These are phyloP conservation scores for Podarcis raffonei DNA, from an alignment of 2,113 vertebrate genomes.

Conservation along the genomic window DNA sequence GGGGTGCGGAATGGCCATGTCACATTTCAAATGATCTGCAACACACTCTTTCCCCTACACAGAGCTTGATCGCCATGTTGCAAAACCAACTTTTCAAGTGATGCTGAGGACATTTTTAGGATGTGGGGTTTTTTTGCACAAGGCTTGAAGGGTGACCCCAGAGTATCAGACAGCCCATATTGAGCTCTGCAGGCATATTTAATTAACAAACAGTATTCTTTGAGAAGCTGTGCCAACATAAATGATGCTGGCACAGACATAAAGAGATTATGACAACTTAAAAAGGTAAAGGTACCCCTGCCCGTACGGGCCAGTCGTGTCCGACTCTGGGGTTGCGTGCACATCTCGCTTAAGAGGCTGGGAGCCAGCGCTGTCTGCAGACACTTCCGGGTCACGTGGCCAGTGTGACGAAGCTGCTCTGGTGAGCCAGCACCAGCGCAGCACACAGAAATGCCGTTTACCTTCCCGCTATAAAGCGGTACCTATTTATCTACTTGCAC, in stretches of 20 bases:
- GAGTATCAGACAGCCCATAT: not conserved
- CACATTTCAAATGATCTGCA: not conserved
- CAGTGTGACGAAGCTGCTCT: no score
- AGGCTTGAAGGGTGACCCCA: not conserved
- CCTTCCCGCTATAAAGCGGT: no score
- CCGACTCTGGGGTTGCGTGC: no score
- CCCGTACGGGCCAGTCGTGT: no score
- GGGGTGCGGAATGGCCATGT: not conserved
- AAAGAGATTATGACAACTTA: not conserved
- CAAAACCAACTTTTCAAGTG: not conserved
- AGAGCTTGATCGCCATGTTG: not conserved
- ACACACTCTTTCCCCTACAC: not conserved
- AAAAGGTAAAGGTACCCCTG: no score
- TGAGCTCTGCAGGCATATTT: not conserved
- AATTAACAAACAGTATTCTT: not conserved
- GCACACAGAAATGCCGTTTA: no score
- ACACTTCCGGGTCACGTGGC: no score
- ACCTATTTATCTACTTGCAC: no score
- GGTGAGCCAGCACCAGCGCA: no score
- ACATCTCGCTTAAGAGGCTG: no score
- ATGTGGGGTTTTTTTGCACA: not conserved
- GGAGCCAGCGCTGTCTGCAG: no score
- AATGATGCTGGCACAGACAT: not conserved
- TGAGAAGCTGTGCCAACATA: not conserved
- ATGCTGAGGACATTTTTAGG: not conserved